A percentile compares a stretch with the other conserved stretches of the same genome.
Evolutionary conservation across 2,113 vertebrate species (phyloP).

Genomic region (Sciurus niger): DNA sequence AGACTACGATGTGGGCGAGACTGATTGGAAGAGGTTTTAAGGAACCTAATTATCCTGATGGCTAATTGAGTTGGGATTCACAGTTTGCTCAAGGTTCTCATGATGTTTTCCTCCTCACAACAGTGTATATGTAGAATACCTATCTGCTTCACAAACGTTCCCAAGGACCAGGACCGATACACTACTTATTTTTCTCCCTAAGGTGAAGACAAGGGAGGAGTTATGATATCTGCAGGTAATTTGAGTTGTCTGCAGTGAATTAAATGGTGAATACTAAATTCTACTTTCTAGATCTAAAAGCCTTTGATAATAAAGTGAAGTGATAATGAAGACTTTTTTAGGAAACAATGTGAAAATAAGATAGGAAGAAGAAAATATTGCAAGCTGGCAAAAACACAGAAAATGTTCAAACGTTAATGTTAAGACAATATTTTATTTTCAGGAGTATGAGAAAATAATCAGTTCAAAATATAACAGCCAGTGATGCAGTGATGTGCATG

Average conservation of each 20-base stretch:
- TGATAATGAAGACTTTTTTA: not conserved
- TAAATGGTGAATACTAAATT: not conserved
- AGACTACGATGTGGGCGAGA: rapidly evolving
- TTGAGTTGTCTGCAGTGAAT: not conserved
- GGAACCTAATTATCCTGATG: not conserved
- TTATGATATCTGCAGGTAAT: not conserved
- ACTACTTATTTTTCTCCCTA: not conserved
- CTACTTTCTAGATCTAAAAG: no score
- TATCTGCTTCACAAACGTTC: not conserved
- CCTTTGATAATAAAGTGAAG: no score
- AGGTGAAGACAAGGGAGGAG: not conserved
- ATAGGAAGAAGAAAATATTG: not conserved
- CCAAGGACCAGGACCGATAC: no score
- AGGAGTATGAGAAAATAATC: not conserved
- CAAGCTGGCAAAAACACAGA: not conserved
- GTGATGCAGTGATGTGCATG: no score
- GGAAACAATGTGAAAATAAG: no score
- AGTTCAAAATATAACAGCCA: not conserved
- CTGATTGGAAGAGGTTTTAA: not conserved
- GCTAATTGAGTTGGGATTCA: not conserved
- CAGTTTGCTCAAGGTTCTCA: not conserved
- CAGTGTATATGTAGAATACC: no score
- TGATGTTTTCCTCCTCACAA: not conserved
- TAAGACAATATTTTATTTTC: not conserved
- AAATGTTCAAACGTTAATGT: not conserved